These are phyloP conservation scores for Tichodroma muraria DNA, from an alignment of 2,113 vertebrate genomes.

Conservation along the genomic window DNA sequence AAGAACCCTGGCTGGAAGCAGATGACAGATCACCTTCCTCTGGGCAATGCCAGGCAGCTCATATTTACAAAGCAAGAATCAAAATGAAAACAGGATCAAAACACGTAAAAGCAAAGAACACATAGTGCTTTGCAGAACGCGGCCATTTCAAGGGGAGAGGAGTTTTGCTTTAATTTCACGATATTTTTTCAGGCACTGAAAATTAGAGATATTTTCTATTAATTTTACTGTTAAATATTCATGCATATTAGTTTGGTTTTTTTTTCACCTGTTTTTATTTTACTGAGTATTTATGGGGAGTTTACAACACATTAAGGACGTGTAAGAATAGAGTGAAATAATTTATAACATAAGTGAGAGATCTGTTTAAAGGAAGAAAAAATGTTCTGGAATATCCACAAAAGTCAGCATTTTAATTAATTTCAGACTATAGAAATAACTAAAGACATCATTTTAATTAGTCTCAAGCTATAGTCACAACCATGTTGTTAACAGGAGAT, in stretches of 20 bases:
- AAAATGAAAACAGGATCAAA: background rate
- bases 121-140: background rate
- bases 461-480: background rate
- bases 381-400: background rate
- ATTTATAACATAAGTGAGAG: background rate
- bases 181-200: background rate
- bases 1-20: background rate
- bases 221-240: background rate
- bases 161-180: background rate
- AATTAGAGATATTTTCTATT: background rate
- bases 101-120: background rate
- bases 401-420: background rate
- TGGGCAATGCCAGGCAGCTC: background rate
- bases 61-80: background rate
- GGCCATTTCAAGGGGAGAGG: background rate
- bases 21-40: slow-evolving; percentile 3
- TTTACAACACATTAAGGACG: background rate
- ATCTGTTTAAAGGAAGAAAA: background rate
- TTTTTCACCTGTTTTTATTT: background rate
- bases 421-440: background rate
- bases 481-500: background rate
- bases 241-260: background rate
- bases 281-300: background rate
- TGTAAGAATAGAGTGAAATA: background rate
- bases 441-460: background rate